Evolutionary conservation across 1,140 invertebrate species (phyloP).

Genomic region (Hermatobates lingyangjiaoensis): DNA sequence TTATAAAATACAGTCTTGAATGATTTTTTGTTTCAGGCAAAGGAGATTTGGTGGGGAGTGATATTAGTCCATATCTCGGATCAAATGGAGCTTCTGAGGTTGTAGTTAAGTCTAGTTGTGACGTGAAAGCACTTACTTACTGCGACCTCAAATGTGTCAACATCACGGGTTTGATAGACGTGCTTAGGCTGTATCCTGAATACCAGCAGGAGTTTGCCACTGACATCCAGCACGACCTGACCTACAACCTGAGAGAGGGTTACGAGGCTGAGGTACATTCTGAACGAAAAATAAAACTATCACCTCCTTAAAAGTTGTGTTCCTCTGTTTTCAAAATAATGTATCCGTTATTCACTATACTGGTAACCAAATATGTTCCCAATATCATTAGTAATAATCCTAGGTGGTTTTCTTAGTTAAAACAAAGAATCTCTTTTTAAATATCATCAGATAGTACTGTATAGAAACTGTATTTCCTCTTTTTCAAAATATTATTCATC

Average conservation of each 20-base stretch:
- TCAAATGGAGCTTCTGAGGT: slow-evolving; percentile 38
- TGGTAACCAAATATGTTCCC: neutral
- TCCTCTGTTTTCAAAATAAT: neutral
- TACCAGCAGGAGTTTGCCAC: slow-evolving; percentile 82
- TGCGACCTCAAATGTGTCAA: slow-evolving; percentile 90
- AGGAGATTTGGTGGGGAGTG: slow-evolving; percentile 87
- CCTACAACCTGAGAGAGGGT: slow-evolving; percentile 84
- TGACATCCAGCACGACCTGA: slow-evolving; percentile 88
- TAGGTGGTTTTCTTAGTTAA: neutral
- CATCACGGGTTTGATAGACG: slow-evolving; percentile 75
- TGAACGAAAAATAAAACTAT: neutral
- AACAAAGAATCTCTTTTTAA: no score
- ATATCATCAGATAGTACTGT: no score
- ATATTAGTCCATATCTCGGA: slow-evolving; percentile 58
- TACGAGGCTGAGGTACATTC: slow-evolving; percentile 58
- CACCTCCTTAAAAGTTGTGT: neutral
- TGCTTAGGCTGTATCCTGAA: slow-evolving; percentile 76
- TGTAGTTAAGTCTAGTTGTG: slow-evolving; percentile 79
- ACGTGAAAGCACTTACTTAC: slow-evolving; percentile 85
- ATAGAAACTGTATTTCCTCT: no score
- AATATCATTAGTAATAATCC: no score
- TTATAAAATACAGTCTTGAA: no score
- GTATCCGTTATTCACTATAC: neutral
- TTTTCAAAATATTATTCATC: no score
- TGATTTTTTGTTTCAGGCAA: slow-evolving; percentile 51